Conservation (phyloP, 2,113 vertebrate genomes). For the Nematolebias whitei region DNA sequence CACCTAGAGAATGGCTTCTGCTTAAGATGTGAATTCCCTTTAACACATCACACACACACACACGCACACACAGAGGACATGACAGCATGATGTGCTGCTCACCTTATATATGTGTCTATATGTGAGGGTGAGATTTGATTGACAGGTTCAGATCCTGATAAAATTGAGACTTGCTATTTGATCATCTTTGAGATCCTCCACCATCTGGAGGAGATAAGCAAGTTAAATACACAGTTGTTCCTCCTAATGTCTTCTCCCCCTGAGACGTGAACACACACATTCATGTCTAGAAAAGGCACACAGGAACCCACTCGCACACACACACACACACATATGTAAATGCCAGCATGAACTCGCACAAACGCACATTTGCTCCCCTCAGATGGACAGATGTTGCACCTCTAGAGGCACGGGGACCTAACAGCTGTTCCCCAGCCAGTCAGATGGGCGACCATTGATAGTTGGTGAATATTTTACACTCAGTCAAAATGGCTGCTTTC, state of each 20-base stretch:
- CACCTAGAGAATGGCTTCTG: conserved; percentile 42
- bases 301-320: conserved; percentile 20
- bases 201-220: conserved; percentile 81
- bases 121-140: conserved; percentile 50
- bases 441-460: conserved; percentile 78
- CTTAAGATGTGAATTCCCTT: conserved; percentile 33
- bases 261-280: conserved; percentile 59
- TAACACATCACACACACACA: conserved; percentile 52
- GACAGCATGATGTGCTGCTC: neutral
- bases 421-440: conserved; percentile 81
- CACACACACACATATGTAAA: conserved; percentile 1
- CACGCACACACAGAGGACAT: conserved; percentile 26
- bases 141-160: conserved; percentile 62
- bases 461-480: conserved; percentile 82
- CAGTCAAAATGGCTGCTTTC: conserved; percentile 75
- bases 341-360: conserved; percentile 42
- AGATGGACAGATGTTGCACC: conserved; percentile 82
- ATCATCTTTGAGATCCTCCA: conserved; percentile 65
- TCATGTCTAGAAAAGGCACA: too few species aligned
- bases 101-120: conserved; percentile 3
- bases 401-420: conserved; percentile 80
- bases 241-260: conserved; percentile 75
- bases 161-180: conserved; percentile 59
- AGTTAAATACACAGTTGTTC: conserved; percentile 82
- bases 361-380: conserved; percentile 51